Conservation (phyloP, 1,140 invertebrate species). For the Agrilus planipennis region DNA sequence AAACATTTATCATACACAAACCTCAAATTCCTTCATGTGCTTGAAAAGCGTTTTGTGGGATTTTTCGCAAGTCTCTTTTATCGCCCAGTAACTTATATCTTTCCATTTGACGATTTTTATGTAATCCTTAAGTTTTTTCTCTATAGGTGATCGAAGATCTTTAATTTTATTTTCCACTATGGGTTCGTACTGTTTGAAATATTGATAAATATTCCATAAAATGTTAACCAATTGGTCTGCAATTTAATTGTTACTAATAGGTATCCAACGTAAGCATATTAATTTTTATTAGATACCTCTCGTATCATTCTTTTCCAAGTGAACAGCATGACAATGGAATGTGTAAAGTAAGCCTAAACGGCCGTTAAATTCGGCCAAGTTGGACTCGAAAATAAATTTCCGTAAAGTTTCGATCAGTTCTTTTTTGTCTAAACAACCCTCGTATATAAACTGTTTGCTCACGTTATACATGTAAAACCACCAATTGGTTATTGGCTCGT, state of each 20-base stretch:
- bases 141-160: constrained; percentile 61
- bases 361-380: constrained; percentile 70
- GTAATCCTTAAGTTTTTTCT: constrained; percentile 85
- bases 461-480: constrained; percentile 79
- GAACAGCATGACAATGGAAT: constrained; percentile 62
- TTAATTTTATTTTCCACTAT: constrained; percentile 53
- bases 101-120: constrained; percentile 95
- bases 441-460: constrained; percentile 32
- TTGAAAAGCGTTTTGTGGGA: constrained; percentile 80
- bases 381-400: constrained; percentile 74
- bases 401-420: constrained; percentile 49
- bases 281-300: background rate
- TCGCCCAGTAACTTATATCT: constrained; percentile 89
- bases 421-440: constrained; percentile 12
- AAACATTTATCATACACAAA: constrained; percentile 3
- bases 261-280: constrained; percentile 22
- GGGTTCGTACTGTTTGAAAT: constrained; percentile 68
- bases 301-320: constrained; percentile 30
- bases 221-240: constrained; percentile 49
- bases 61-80: constrained; percentile 78
- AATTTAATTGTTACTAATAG: constrained; percentile 28
- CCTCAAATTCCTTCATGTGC: constrained; percentile 64
- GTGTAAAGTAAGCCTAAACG: constrained; percentile 66
- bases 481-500: constrained; percentile 60
- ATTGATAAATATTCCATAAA: constrained; percentile 76